Conservation (phyloP, 2,797 vertebrate species). For the Lacerta agilis region DNA sequence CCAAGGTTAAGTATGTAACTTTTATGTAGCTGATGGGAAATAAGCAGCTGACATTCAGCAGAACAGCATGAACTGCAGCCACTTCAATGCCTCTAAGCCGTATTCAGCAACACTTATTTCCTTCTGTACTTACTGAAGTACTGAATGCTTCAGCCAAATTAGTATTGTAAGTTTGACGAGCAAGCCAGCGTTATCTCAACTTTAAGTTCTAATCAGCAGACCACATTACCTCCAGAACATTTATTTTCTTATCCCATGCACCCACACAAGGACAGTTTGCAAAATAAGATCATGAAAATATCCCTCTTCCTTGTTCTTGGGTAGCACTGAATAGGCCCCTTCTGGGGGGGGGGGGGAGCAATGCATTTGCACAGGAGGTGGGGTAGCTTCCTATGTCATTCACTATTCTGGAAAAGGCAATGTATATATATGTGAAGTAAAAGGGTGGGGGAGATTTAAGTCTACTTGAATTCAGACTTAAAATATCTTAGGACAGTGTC, state of each 20-base stretch:
- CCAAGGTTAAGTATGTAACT: not conserved
- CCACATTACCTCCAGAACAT: slow-evolving; percentile 44
- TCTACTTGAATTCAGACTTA: not conserved
- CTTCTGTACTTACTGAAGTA: slow-evolving; percentile 2
- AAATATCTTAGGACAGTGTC: not conserved
- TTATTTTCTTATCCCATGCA: slow-evolving; percentile 17
- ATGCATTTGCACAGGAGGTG: not conserved
- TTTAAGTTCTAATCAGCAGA: not conserved
- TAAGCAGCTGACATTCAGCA: slow-evolving; percentile 41
- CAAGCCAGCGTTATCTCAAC: not conserved
- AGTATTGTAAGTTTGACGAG: not conserved
- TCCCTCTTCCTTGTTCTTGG: not conserved
- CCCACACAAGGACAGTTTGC: not conserved
- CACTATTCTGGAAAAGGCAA: not conserved
- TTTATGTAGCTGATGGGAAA: slow-evolving; percentile 37
- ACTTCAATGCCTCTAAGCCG: slow-evolving; percentile 40
- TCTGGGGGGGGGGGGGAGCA: not conserved
- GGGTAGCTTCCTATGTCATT: not conserved
- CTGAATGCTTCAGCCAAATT: not conserved
- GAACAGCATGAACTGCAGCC: slow-evolving; percentile 7
- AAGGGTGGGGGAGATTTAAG: too few species aligned
- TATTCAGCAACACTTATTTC: slow-evolving; percentile 10
- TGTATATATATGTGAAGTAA: too few species aligned
- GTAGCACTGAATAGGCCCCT: not conserved
- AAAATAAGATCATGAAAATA: slow-evolving; percentile 26